Base-by-base conservation (phyloP, 1,140 invertebrate species). In the Probaryconus sp. region DNA sequence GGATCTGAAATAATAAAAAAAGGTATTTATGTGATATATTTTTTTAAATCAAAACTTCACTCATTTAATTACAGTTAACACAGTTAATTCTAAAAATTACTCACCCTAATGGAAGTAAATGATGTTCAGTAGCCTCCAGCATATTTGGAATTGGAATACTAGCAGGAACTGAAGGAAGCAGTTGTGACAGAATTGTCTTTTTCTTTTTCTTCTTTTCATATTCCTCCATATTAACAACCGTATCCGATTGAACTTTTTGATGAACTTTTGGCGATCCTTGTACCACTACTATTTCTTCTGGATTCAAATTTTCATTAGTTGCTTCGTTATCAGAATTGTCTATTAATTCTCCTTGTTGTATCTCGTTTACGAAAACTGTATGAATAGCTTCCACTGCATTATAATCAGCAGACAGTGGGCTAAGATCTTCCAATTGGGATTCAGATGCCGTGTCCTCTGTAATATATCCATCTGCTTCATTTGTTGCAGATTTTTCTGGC, bases 111-210 rank as follows among this genome's bases (percentile, higher is more conserved):
- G 86, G 84, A 5, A 87, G 50, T n/a, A 87, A 76, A 60, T 87
- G 80, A 72, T 88, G 87, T 40, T 87, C 86, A 0, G 83, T 69
- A n/a, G 77, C 16, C 0, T 78, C 79, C 6, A 88, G 60, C 42
- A 86, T 83, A 81, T 85, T 86, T 0, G 84, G 82, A 73, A 94
- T 89, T 0, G 88, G 81, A 70, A 88, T 88, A 0, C 82, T 84
- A 13, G 84, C 85, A 14, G 83, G 80, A 2, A 81, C 81, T 1
- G 90, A 90, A 0, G 92, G 90, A 51, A 94, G 81, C 0, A 94
- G 82, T 60, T 93, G 91, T 6, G 91, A 92, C 2, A 94, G 84
- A 33, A 94, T 90, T 1, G 89, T 92, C 81, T 94, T 94, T 2
- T 94, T 92, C 33, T 90, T 91, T 67, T 92, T 92, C 28, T 86